These are phyloP conservation scores for Chionodraco myersi DNA, from an alignment of 2,113 vertebrate genomes.

Conservation along the genomic window DNA sequence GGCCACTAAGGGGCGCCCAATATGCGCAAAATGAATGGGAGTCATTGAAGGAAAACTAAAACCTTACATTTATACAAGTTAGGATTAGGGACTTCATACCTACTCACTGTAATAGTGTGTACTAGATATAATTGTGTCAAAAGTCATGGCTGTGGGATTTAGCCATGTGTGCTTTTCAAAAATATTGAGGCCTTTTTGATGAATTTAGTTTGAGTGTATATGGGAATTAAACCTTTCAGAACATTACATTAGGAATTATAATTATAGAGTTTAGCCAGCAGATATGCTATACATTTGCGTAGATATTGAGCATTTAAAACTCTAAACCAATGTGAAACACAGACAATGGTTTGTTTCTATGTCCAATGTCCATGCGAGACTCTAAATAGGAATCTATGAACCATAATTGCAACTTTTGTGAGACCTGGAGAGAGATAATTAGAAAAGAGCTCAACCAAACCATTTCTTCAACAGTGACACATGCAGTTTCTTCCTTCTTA, in stretches of 20 bases:
- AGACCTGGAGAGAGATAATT: neutral
- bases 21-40: slow-evolving; percentile 26
- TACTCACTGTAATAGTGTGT: neutral
- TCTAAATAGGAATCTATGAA: slow-evolving; percentile 13
- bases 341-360: slow-evolving; percentile 5
- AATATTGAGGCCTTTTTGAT: neutral
- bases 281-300: neutral
- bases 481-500: slow-evolving; percentile 62
- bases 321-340: neutral
- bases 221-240: neutral
- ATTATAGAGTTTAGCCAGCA: neutral
- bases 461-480: slow-evolving; percentile 20
- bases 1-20: slow-evolving; percentile 14
- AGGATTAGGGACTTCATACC: too few relatives aligned
- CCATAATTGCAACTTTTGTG: neutral
- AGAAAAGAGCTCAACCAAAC: slow-evolving; percentile 24
- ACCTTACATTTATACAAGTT: neutral
- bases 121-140: neutral
- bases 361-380: neutral
- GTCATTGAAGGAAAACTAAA: neutral
- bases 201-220: neutral
- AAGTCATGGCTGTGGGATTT: neutral
- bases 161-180: neutral
- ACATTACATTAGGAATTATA: neutral
- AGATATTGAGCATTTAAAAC: neutral